Conservation (phyloP, 2,113 vertebrate species). For the Eonycteris spelaea region DNA sequence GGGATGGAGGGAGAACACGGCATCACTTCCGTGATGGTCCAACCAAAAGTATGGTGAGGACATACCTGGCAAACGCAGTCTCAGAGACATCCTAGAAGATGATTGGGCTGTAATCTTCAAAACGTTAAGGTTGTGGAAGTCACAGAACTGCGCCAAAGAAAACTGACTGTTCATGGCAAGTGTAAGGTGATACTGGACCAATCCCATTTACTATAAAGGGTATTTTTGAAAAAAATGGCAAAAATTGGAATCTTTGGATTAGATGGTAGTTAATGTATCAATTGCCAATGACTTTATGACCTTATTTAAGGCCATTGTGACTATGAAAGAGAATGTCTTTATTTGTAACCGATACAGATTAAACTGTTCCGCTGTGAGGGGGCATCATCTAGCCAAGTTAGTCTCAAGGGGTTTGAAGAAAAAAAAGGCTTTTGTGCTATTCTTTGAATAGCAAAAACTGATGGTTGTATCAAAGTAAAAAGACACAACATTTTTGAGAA, state of each 20-base stretch:
- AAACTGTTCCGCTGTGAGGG: neutral
- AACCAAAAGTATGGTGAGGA: neutral
- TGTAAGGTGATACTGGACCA: neutral
- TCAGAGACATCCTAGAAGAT: neutral
- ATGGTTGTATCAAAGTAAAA: neutral
- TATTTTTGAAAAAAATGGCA: neutral
- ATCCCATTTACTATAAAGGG: neutral
- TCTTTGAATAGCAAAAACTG: neutral
- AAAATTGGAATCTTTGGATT: neutral
- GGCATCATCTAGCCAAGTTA: neutral
- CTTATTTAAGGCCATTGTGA: neutral
- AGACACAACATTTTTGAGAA: neutral
- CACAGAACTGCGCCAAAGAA: neutral
- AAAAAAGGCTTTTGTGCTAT: neutral
- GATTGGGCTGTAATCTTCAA: neutral
- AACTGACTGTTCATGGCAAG: neutral
- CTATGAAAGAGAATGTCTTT: neutral
- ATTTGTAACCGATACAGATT: neutral
- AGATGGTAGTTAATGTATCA: neutral
- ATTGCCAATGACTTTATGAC: neutral
- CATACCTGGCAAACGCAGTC: neutral
- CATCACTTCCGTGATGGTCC: neutral
- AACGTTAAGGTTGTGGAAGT: neutral
- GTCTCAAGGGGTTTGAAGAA: neutral
- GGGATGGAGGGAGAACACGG: neutral